These are phyloP conservation scores for Agapetus fuscipes DNA, from an alignment of 2,888 invertebrate species.

Conservation along the genomic window DNA sequence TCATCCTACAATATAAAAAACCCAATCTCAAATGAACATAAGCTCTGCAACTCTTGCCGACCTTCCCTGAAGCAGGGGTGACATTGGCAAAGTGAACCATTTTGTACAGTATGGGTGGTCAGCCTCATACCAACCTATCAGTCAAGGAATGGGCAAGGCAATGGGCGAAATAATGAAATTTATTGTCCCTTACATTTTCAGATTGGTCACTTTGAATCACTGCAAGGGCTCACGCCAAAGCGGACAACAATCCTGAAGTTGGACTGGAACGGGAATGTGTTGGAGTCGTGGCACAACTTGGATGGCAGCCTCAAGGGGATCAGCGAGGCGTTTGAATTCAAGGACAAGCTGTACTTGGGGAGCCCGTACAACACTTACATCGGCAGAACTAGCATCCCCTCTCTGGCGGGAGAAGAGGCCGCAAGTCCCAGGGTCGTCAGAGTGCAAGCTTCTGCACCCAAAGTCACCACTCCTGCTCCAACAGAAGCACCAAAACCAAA, in stretches of 20 bases:
- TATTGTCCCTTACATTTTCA: no score
- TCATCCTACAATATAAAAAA: no score
- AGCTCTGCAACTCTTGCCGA: no score
- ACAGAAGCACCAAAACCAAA: constrained; percentile 21
- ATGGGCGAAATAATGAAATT: no score
- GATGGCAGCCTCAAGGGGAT: constrained; percentile 45
- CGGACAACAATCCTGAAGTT: constrained; percentile 53
- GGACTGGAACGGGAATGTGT: constrained; percentile 61
- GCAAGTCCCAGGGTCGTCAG: constrained; percentile 14
- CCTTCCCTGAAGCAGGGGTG: no score
- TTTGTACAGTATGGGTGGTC: no score
- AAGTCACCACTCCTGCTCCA: constrained; percentile 24
- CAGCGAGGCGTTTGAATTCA: constrained; percentile 58
- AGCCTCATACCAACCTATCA: no score
- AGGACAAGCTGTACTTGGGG: constrained; percentile 56
- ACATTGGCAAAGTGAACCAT: no score
- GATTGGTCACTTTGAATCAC: constrained; percentile 55
- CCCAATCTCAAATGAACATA: no score
- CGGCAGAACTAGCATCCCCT: constrained; percentile 50
- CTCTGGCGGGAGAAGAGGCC: constrained; percentile 31
- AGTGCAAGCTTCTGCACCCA: constrained; percentile 23
- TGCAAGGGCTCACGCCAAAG: constrained; percentile 31
- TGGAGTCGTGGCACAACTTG: constrained; percentile 56
- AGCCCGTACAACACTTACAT: constrained; percentile 58
- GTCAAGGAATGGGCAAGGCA: no score